These are phyloP conservation scores for Brienomyrus longianalis DNA, from an alignment of 2,113 vertebrate species.

Conservation along the genomic window DNA sequence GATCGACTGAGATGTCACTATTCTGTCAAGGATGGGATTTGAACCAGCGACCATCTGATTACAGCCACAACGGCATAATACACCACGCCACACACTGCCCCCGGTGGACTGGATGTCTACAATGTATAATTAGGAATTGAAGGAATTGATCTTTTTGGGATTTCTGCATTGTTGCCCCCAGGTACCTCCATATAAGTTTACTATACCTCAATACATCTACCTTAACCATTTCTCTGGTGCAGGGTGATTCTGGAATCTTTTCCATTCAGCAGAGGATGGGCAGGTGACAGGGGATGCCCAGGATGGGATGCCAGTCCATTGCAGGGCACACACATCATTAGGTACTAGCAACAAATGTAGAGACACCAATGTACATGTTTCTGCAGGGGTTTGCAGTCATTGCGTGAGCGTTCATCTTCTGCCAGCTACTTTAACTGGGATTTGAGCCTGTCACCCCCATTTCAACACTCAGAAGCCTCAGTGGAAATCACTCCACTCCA, in stretches of 20 bases:
- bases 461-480: background rate
- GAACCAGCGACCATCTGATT: background rate
- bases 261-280: background rate
- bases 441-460: background rate
- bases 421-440: background rate
- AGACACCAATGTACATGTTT: background rate
- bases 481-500: conserved; percentile 11
- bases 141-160: background rate
- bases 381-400: background rate
- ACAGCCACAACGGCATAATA: background rate
- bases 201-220: background rate
- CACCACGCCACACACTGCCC: background rate
- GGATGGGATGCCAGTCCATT: background rate
- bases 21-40: background rate
- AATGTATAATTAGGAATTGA: background rate
- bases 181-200: background rate
- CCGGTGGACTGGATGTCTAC: background rate
- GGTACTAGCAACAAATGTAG: background rate
- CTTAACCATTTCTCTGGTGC: background rate
- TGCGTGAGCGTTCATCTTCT: background rate
- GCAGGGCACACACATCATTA: background rate
- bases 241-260: background rate
- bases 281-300: background rate
- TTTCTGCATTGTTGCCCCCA: background rate
- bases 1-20: background rate